Evolutionary conservation across 2,113 vertebrate species (phyloP).

Genomic region (Sisor rabdophorus): DNA sequence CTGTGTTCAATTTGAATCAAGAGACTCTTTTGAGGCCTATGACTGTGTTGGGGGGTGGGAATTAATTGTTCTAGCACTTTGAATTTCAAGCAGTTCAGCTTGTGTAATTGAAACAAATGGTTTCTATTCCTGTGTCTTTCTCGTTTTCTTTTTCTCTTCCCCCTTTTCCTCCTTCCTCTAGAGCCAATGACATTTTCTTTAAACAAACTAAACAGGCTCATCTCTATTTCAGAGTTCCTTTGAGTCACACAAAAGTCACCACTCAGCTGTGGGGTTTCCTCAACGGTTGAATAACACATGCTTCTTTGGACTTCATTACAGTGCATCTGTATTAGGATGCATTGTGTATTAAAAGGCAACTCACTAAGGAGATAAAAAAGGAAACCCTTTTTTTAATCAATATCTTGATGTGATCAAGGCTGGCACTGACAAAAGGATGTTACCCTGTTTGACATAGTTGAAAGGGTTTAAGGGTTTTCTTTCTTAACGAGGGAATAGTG

Average conservation of each 20-base stretch:
- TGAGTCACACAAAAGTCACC: conserved; percentile 80
- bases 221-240: conserved; percentile 84
- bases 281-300: conserved; percentile 65
- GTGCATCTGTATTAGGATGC: conserved; percentile 87
- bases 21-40: conserved; percentile 74
- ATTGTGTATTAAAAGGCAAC: conserved; percentile 86
- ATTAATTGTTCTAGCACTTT: conserved; percentile 95
- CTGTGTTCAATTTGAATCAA: conserved; percentile 78
- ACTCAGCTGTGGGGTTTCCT: conserved; percentile 76
- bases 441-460: conserved; percentile 82
- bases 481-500: conserved; percentile 81
- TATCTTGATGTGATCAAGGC: conserved; percentile 92
- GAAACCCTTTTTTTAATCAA: conserved; percentile 73
- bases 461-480: conserved; percentile 79
- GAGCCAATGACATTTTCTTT: conserved; percentile 57
- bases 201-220: conserved; percentile 79
- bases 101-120: conserved; percentile 79
- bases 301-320: conserved; percentile 74
- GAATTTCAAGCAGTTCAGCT: conserved; percentile 90
- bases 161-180: conserved; percentile 52
- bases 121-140: conserved; percentile 57
- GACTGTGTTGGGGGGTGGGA: conserved; percentile 77
- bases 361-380: conserved; percentile 77
- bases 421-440: conserved; percentile 75
- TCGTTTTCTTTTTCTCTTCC: conserved; percentile 46